phyloP scores from a whole-genome alignment of 2,113 vertebrate genomes.

The Carassius carassius region DNA sequence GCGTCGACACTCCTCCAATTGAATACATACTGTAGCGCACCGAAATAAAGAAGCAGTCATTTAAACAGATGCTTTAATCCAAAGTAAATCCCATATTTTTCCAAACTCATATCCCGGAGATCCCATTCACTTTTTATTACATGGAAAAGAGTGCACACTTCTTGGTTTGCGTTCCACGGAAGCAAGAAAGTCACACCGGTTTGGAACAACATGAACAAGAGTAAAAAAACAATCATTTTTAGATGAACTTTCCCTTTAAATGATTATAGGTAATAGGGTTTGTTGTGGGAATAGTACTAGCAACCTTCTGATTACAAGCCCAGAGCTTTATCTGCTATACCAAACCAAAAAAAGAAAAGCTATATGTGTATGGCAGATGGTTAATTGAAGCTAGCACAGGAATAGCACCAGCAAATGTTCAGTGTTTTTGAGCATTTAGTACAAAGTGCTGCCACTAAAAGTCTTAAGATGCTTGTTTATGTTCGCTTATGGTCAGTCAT shows the following conservation, averaged over 20 bases:
- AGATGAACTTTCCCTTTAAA: background rate
- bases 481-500: background rate
- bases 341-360: background rate
- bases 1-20: constrained; percentile 55
- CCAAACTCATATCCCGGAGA: background rate
- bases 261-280: background rate
- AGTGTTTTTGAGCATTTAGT: background rate
- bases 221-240: background rate
- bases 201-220: background rate
- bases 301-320: background rate
- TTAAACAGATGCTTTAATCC: background rate
- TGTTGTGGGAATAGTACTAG: background rate
- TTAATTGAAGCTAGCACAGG: constrained; percentile 9
- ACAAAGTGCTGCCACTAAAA: constrained; percentile 12
- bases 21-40: constrained; percentile 58
- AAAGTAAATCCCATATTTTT: background rate
- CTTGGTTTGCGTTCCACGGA: background rate
- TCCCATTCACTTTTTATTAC: background rate
- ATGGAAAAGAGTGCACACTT: too few species aligned
- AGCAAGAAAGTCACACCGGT: background rate
- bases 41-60: background rate
- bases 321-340: background rate
- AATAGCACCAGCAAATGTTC: background rate
- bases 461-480: background rate
- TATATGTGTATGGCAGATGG: background rate